Evolutionary conservation across 2,113 vertebrate species (phyloP), one percentile per base, ranked within the genome.

Genomic region (Pomatorhinus ruficollis): DNA sequence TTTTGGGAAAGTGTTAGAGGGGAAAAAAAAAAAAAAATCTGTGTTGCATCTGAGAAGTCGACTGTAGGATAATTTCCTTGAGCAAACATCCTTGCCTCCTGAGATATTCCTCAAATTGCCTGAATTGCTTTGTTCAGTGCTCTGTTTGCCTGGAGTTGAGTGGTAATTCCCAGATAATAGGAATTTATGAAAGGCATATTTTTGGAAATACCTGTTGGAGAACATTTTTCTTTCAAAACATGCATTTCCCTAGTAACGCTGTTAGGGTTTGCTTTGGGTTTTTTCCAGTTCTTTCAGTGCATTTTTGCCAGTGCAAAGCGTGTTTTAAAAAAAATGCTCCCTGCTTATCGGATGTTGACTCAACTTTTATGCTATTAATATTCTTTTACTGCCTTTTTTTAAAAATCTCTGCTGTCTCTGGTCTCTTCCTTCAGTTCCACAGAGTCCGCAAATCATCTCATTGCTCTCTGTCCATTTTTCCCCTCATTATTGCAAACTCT

Each of bases 141-240:
- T 76, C 40, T 86, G 72, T 90, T 95, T 95, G 89, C 56, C 64
- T 83, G 79, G 80, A 90, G 78, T 94, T 89, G 47, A 83, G 47
- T 28, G 75, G 71, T 95, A 81, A 89, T 89, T 93, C 85, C 57
- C 42, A 82, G 83, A 60, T 87, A 96, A 93, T 56, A 68, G 0
- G 13, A 60, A 88, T 85, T 94, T 78, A 71, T 65, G 53, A 85
- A 71, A 81, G 72, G 47, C 49, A 6, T 87, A 30, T 54, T 82
- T 91, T 56, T 63, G 28, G 28, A 90, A 94, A 78, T 71, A 86
- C 44, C 69, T 74, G 2, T 33, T 86, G 77, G 68, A 90, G 64
- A 75, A 45, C 20, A 3, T 47, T 50, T 93, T 70, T 81, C 68
- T 35, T 70, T 93, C 76, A 89, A 77, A 92, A 54, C 47, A 10